Evolutionary conservation across 2,797 vertebrate genomes (phyloP).

Genomic region (Enteromius treurensis): DNA sequence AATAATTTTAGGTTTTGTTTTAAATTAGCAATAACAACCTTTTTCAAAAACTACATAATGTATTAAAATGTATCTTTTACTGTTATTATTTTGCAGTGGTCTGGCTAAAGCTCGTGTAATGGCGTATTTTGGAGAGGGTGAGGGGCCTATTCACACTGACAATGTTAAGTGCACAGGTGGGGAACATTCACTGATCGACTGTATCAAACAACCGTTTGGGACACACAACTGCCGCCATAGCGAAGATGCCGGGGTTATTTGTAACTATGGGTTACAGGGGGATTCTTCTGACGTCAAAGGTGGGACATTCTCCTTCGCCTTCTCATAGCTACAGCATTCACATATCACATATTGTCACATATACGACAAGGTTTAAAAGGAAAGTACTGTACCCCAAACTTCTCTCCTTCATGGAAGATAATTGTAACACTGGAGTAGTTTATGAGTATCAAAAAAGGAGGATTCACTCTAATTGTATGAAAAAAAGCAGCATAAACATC

Average conservation of each 20-base stretch:
- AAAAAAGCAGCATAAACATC: neutral
- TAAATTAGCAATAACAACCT: neutral
- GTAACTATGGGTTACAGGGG: slow-evolving; percentile 82
- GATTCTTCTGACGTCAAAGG: slow-evolving; percentile 72
- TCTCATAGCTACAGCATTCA: slow-evolving; percentile 7
- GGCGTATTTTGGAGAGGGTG: slow-evolving; percentile 97
- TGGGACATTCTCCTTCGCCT: slow-evolving; percentile 53
- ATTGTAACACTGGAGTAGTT: neutral
- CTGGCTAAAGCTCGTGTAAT: slow-evolving; percentile 88
- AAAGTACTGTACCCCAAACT: neutral
- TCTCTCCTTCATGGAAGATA: neutral
- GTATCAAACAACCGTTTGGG: slow-evolving; percentile 89
- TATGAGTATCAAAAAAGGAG: neutral
- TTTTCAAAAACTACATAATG: neutral
- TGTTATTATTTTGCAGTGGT: slow-evolving; percentile 75
- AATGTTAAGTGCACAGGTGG: slow-evolving; percentile 90
- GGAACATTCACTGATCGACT: slow-evolving; percentile 87
- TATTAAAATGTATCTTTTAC: neutral
- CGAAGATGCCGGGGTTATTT: slow-evolving; percentile 96
- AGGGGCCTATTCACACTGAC: slow-evolving; percentile 85
- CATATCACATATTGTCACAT: neutral
- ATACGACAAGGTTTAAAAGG: neutral
- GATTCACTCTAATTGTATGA: neutral
- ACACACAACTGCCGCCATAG: slow-evolving; percentile 95
- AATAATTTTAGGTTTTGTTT: neutral